Base-by-base conservation (phyloP, 2,113 vertebrate species). In the Eretmochelys imbricata region DNA sequence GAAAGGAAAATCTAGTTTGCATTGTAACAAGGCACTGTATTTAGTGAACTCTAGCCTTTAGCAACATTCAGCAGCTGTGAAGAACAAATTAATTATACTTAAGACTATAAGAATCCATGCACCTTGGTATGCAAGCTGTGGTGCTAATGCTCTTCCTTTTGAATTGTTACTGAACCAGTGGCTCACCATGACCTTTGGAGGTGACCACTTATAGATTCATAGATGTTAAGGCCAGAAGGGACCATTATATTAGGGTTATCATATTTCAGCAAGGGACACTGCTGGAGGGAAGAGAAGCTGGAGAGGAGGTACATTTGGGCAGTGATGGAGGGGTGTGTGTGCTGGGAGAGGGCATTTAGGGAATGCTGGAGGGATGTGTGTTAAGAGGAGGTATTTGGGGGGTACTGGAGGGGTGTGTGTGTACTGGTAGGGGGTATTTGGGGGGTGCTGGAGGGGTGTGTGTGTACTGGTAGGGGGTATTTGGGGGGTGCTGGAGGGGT, bases 1-100 rank as follows among this genome's bases (percentile, higher is more conserved):
- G 82, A 89, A 93, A 87, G 87, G 81, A 65, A 80, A 4, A 82
- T 35, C 84, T 12, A 48, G 81, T 88, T 93, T 93, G 95, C 96
- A 38, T 62, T 93, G 93, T 96, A 89, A 84, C 79, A 6, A 94
- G 89, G 95, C 95, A 87, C 90, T 0, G 0, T 51, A 83, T 91
- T 84, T 55, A 79, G 89, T 93, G 91, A 92, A 94, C 85, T 90
- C 1, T 55, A 0, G 54, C 88, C 80, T 86, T 84, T 80, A 25
- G 89, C 82, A 1, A 3, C 59, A 38, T 79, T 85, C 17, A 1
- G 89, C n/a, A 79, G 27, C 14, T 72, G 82, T 78, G 80, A 92
- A 82, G 80, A 88, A 50, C 50, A 88, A 50, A 38, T 53, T 51
- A 62, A 10, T 25, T 27, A 96, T 96, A 91, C 95, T 80, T 62